Percentiles rank a stretch among this genome's conserved stretches.
phyloP scores from a whole-genome alignment of 92 coral and sea anemone species.

The Palythoa grandiflora region DNA sequence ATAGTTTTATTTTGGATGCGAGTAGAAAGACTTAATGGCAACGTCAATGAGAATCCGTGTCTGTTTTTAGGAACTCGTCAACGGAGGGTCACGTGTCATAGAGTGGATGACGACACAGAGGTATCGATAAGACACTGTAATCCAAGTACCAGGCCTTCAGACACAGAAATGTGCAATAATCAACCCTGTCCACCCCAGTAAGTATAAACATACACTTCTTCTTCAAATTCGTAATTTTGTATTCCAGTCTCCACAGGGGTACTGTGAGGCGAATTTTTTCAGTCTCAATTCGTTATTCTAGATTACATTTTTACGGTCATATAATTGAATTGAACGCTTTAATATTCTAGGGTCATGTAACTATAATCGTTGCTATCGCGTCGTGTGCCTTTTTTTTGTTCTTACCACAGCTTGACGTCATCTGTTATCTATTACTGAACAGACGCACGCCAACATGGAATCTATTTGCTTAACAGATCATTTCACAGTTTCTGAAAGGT shows the following conservation, averaged over 20 bases:
- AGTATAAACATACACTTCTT: not conserved
- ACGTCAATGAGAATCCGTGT: not conserved
- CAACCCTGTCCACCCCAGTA: slow-evolving; percentile 86
- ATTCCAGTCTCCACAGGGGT: not conserved
- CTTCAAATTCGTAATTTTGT: not conserved
- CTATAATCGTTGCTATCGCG: too few relatives aligned
- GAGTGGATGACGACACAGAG: slow-evolving; percentile 78
- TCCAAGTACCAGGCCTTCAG: slow-evolving; percentile 66
- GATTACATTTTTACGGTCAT: too few relatives aligned
- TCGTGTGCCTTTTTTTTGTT: too few relatives aligned
- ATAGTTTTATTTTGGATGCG: not conserved
- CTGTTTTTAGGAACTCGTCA: slow-evolving; percentile 59
- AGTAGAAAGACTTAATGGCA: not conserved
- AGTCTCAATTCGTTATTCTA: not conserved
- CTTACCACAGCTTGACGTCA: too few relatives aligned
- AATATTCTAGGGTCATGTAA: too few relatives aligned
- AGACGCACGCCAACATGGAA: too few relatives aligned
- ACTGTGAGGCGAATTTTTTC: not conserved
- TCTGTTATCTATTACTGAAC: too few relatives aligned
- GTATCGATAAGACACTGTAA: slow-evolving; percentile 76
- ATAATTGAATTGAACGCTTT: too few relatives aligned
- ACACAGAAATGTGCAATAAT: slow-evolving; percentile 74
- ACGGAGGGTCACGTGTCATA: slow-evolving; percentile 78
- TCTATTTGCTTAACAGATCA: too few relatives aligned
- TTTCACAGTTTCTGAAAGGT: too few relatives aligned